These are phyloP conservation scores for Melanchra persicariae DNA, from an alignment of 2,888 invertebrate genomes.

Conservation along the genomic window DNA sequence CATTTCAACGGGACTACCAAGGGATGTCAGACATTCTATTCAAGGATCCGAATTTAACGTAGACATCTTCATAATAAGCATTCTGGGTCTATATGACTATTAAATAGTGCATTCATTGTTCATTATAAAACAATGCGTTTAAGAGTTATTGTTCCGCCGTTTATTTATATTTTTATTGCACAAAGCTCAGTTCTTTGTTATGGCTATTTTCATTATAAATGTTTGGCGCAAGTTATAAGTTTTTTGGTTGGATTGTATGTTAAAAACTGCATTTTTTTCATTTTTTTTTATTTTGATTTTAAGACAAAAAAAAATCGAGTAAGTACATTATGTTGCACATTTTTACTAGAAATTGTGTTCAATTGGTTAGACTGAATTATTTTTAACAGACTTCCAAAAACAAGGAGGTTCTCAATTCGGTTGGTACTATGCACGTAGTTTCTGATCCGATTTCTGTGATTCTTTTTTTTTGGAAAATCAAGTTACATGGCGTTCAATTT, in stretches of 20 bases:
- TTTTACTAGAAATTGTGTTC: too few relatives aligned
- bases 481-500: too few relatives aligned
- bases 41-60: background rate
- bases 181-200: conserved; percentile 79
- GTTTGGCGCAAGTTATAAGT: conserved; percentile 65
- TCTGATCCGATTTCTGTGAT: too few relatives aligned
- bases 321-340: too few relatives aligned
- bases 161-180: conserved; percentile 82
- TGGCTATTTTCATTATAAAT: conserved; percentile 74
- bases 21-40: background rate
- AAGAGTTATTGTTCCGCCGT: conserved; percentile 78
- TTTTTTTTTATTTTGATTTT: too few relatives aligned
- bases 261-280: background rate
- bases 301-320: too few relatives aligned
- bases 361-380: too few relatives aligned
- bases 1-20: background rate
- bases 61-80: conserved; percentile 52
- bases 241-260: background rate
- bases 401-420: too few relatives aligned
- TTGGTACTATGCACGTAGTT: too few relatives aligned
- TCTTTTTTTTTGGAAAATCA: too few relatives aligned
- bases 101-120: conserved; percentile 68
- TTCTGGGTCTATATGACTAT: conserved; percentile 38
- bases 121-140: conserved; percentile 80
- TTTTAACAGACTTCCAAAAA: too few relatives aligned